Conservation (phyloP, 2,888 invertebrate species). For the Nemurella pictetii region DNA sequence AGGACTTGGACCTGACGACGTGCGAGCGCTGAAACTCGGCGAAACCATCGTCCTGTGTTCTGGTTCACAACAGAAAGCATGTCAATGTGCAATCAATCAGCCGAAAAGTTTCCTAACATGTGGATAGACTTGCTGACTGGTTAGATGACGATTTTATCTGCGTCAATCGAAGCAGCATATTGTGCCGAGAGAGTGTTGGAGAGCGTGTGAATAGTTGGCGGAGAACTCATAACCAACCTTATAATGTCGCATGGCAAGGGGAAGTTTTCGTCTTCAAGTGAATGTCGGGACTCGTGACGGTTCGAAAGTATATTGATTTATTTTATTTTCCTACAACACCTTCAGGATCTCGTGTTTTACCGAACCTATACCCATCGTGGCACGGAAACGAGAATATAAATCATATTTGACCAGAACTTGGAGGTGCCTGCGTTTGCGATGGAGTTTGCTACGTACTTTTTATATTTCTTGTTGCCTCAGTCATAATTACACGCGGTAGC, state of each 20-base stretch:
- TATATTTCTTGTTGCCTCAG: too few species aligned
- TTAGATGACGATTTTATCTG: not conserved
- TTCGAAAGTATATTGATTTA: not conserved
- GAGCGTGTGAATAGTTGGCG: not conserved
- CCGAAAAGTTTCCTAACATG: not conserved
- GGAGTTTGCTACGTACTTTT: too few species aligned
- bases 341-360: not conserved
- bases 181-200: not conserved
- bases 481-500: too few species aligned
- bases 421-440: too few species aligned
- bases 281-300: not conserved
- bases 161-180: not conserved
- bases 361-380: not conserved
- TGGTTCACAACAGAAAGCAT: conserved; percentile 43
- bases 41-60: conserved; percentile 53
- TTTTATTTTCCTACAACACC: not conserved
- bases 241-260: not conserved
- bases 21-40: conserved; percentile 53
- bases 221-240: not conserved
- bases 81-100: not conserved
- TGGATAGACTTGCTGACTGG: not conserved
- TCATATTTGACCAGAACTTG: not conserved
- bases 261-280: not conserved
- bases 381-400: not conserved
- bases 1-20: conserved; percentile 57